Evolutionary conservation across 2,113 vertebrate species (phyloP).

Genomic region (Oreochromis aureus): DNA sequence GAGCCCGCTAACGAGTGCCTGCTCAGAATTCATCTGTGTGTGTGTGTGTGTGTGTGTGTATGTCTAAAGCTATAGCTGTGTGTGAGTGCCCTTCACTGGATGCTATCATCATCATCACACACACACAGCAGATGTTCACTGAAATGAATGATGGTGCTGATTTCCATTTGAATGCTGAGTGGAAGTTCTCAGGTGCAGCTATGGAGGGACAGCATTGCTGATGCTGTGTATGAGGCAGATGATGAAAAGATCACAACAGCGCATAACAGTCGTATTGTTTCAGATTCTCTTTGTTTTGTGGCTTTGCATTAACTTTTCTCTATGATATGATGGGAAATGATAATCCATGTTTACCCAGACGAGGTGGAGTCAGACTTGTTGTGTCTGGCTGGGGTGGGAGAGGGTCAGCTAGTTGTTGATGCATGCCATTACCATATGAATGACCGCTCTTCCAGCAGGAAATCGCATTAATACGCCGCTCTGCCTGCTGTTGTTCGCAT

Average conservation of each 20-base stretch:
- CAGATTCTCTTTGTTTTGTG: background rate
- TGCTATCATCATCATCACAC: background rate
- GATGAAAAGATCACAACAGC: background rate
- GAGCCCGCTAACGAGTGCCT: constrained; percentile 21
- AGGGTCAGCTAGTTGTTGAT: background rate
- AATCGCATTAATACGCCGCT: background rate
- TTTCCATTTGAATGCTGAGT: constrained; percentile 61
- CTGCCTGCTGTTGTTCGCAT: background rate
- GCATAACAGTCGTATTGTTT: background rate
- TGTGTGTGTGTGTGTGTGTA: background rate
- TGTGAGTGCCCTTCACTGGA: constrained; percentile 19
- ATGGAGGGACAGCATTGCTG: background rate
- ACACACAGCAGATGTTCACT: constrained; percentile 49
- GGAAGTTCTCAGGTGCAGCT: constrained; percentile 39
- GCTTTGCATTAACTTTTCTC: background rate
- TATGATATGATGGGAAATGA: background rate
- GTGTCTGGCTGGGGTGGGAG: background rate
- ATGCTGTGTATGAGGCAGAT: background rate
- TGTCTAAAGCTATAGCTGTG: background rate
- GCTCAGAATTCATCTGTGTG: constrained; percentile 1
- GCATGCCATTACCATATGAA: constrained; percentile 23
- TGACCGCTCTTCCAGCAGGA: background rate
- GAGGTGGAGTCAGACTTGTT: background rate
- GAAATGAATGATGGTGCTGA: constrained; percentile 47
- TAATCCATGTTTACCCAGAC: background rate